Base-by-base conservation (phyloP, 2,888 invertebrate genomes). In the Iphiclides podalirius region DNA sequence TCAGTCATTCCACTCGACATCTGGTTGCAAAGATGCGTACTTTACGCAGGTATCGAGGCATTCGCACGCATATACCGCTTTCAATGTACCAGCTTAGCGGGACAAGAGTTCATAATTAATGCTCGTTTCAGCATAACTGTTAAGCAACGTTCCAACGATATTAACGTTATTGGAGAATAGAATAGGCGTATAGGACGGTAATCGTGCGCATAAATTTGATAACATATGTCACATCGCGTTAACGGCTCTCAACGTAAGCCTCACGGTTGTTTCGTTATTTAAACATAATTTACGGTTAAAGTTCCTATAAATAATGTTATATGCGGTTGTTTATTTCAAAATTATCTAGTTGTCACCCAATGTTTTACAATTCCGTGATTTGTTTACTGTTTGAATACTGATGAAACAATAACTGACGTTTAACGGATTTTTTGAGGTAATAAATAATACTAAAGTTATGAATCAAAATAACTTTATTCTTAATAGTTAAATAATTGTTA, bases 1-100 rank as follows among this genome's bases (percentile, higher is more conserved):
- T n/a, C n/a, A n/a, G 61, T 58, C 57, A 60, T 64, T 63, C 50
- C 61, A 59, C 50, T 66, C 56, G 57, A 59, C 60, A 61, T 57
- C 69, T 65, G 65, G 68, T 64, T 63, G 60, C 64, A 20, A 20
- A 20, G 4, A 4, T 20, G 3, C 20, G 6, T 20, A 20, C 6
- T 20, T 20, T 20, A 20, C 20, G 33, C 23, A 50, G 61, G 59
- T 61, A 55, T 61, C 60, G 58, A 59, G 52, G 59, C 59, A n/a
- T 63, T 65, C 59, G 60, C 28, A 35, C 28, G 40, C 40, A 40
- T 35, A 35, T 47, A 17, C 28, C 36, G 28, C 35, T 41, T 41
- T 47, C 41, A 36, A n/a, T n/a, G 41, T 49, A 53, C 53, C 47
- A 37, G 43, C 43, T 31, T 36, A 3, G 42, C 52, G 35, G 14